Percentiles rank a stretch among this genome's conserved stretches.
Evolutionary conservation across 2,888 invertebrate genomes (phyloP).

Genomic region (Ctena decussata): DNA sequence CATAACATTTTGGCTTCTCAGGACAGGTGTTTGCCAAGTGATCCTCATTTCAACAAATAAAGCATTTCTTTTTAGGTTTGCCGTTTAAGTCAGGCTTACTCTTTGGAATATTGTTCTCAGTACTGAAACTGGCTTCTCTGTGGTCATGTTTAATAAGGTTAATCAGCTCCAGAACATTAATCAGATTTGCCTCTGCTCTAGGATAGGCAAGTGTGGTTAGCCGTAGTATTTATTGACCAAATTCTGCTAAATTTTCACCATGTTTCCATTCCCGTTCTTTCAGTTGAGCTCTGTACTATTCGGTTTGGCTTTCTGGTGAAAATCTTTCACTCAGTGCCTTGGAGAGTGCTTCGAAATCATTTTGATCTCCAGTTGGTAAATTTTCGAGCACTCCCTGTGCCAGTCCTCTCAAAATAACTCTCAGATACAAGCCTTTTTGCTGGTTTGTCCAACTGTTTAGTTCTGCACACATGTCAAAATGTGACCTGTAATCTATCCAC

Average conservation of each 20-base stretch:
- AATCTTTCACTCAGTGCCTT: background rate
- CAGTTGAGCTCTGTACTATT: background rate
- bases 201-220: background rate
- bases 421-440: background rate
- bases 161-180: background rate
- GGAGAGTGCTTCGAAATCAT: background rate
- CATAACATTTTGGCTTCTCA: background rate
- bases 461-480: background rate
- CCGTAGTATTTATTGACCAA: background rate
- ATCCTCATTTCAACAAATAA: background rate
- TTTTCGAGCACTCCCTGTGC: background rate
- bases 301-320: constrained; percentile 1
- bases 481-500: background rate
- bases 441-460: background rate
- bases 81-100: background rate
- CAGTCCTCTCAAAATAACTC: background rate
- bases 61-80: background rate
- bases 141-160: background rate
- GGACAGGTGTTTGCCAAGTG: background rate
- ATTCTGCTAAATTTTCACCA: background rate
- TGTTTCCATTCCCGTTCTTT: background rate
- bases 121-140: background rate
- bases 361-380: background rate
- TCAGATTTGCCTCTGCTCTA: background rate
- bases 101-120: background rate